Percentiles rank a stretch among this genome's conserved stretches.
phyloP scores from a whole-genome alignment of 2,888 invertebrate genomes.

The Ormia ochracea region DNA sequence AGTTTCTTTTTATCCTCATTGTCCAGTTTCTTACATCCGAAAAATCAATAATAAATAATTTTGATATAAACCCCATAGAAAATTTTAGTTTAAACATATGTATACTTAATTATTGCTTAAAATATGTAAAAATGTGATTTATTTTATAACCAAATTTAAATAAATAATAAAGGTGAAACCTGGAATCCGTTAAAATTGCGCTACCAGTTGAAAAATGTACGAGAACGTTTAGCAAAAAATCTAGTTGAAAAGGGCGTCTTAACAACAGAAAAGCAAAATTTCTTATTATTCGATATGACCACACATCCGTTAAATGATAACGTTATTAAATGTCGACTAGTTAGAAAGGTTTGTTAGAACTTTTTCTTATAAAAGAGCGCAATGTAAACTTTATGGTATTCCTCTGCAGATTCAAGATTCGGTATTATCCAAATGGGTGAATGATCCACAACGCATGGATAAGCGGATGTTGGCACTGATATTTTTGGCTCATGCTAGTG shows the following conservation, averaged over 20 bases:
- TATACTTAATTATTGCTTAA: too few relatives aligned
- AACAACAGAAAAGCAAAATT: constrained; percentile 99
- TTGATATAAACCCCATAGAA: too few relatives aligned
- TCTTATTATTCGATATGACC: constrained; percentile 99
- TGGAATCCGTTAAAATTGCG: constrained; percentile 99
- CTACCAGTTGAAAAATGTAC: constrained; percentile 98
- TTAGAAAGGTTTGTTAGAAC: constrained; percentile 88
- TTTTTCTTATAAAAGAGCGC: background rate
- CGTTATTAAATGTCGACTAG: constrained; percentile 94
- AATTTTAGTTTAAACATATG: too few relatives aligned
- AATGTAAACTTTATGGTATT: constrained; percentile 13
- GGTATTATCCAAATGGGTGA: constrained; percentile 96
- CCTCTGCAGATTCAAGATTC: constrained; percentile 93
- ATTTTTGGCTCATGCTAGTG: constrained; percentile 97
- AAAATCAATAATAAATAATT: background rate
- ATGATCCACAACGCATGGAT: constrained; percentile 98
- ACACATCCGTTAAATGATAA: constrained; percentile 99
- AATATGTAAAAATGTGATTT: too few relatives aligned
- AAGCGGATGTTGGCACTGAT: constrained; percentile 94
- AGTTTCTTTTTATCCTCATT: too few relatives aligned
- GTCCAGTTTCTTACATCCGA: too few relatives aligned
- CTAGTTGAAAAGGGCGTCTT: constrained; percentile 99
- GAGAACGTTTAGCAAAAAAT: constrained; percentile 99
- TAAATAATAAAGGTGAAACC: constrained; percentile 86
- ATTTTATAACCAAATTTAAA: too few relatives aligned